Evolutionary conservation across 1,140 invertebrate species (phyloP), one percentile per base, ranked within the genome.

Genomic region (Drosophila yakuba): DNA sequence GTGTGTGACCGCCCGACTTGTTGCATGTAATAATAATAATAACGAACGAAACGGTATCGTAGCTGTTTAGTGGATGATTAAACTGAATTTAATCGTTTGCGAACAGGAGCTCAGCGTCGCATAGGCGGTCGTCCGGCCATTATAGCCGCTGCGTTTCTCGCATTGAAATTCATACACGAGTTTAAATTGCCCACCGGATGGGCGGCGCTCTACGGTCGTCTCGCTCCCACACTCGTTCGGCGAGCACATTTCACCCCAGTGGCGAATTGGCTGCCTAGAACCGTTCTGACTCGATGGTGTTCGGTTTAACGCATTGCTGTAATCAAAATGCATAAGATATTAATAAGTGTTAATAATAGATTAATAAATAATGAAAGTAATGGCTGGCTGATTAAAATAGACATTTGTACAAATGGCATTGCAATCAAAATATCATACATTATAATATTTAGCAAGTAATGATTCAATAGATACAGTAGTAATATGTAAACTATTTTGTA

Each of bases 41-140:
- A 89, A 89, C 84, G 84, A 90, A 89, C 84, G 85, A 89, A 89
- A 89, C 80, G 76, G 85, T 90, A 85, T 90, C 84, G 82, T 86
- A 90, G 77, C 82, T 85, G 82, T 84, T 91, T 91, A 89, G 90
- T 91, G 91, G 91, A 91, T 91, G 90, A 91, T 91, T 91, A 91
- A 91, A 91, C 91, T 91, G 91, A 91, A 91, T 91, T 91, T 91
- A 91, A 91, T 91, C 91, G 91, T 91, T 91, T 91, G 91, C 76
- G 88, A 91, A 88, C 84, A 91, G 90, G 91, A 86, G 84, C 78
- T 73, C 91, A 91, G 77, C 78, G 60, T 17, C 51, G 12, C n/a
- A 11, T 28, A 57, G 56, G 8, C 36, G 20, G 62, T 38, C 23
- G 58, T n/a, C 32, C 45, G 75, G 57, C 66, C 68, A 69, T 72